Base-by-base conservation (phyloP, 2,113 vertebrate species). In the Coturnix japonica region DNA sequence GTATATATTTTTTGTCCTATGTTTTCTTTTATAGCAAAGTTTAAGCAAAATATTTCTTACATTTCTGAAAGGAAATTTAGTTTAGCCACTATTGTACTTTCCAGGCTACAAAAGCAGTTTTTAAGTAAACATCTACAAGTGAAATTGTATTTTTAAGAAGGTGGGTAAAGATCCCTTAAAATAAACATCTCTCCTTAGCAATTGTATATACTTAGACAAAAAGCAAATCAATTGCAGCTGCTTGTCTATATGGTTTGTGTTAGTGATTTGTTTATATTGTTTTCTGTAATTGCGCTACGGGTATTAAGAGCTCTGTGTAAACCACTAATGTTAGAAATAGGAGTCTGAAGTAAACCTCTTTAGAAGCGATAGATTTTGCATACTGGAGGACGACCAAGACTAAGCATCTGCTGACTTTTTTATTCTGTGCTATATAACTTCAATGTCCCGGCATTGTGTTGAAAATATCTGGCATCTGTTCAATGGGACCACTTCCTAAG, bases 401-500 rank as follows among this genome's bases (percentile, higher is more conserved):
- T 15, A 60, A 74, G n/a, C 76, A 90, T 77, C 81, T 92, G 70
- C 71, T 90, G 49, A 90, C 85, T 60, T 93, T 37, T 71, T 44
- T 89, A 39, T 86, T 87, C 81, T 8, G 46, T 72, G 21, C 74
- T 90, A 14, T 71, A 56, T 61, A 74, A 79, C 8, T 63, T 89
- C 54, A 60, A 0, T 23, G 41, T 83, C 46, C 72, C 15, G 2
- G 83, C 71, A 0, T 30, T 49, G 37, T 63, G 66, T 76, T 91
- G 65, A 37, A 88, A 76, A 65, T 71, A 44, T 75, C 78, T 65
- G 74, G 65, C 81, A 89, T 85, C 67, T 80, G 67, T 43, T 84
- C 73, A 70, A 15, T 22, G 82, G 93, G 74, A 95, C 77, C 85
- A 90, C 81, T 97, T 96, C 71, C 49, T 86, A 77, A 93, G 77